Conservation (phyloP, 2,113 vertebrate genomes). For the Chloebia gouldiae region DNA sequence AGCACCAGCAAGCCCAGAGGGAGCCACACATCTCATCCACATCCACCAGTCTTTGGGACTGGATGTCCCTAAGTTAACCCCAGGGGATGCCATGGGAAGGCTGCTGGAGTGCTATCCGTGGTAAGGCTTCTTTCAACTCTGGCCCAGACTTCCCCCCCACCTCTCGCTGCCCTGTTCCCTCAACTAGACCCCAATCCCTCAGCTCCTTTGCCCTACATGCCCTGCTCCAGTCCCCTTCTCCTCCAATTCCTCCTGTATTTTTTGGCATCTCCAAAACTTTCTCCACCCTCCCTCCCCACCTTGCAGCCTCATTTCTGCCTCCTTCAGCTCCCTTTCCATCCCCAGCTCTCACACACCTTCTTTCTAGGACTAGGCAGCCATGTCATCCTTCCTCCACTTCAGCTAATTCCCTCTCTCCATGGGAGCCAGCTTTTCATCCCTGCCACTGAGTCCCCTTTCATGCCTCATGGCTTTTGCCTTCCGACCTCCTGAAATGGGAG, state of each 20-base stretch:
- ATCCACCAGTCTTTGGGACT: background rate
- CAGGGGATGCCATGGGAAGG: background rate
- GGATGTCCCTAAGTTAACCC: background rate
- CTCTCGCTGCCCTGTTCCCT: background rate
- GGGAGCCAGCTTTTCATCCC: background rate
- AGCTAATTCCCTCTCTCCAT: background rate
- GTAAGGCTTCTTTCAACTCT: background rate
- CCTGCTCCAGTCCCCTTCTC: background rate
- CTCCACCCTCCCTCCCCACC: background rate
- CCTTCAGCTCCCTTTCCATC: background rate
- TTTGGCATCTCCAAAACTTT: background rate
- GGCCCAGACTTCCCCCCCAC: background rate
- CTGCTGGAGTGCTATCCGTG: rapidly evolving
- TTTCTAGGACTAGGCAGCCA: background rate
- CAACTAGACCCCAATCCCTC: background rate
- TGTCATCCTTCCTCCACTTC: background rate
- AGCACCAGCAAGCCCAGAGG: background rate
- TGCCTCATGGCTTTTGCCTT: background rate
- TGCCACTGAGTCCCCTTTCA: background rate
- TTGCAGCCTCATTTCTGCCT: background rate
- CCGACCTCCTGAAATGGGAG: background rate
- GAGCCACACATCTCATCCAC: background rate
- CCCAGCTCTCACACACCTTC: background rate
- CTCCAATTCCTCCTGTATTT: background rate
- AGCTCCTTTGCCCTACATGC: rapidly evolving